Evolutionary conservation across 2,797 vertebrate species (phyloP).

Genomic region (Arremon brunneinucha): DNA sequence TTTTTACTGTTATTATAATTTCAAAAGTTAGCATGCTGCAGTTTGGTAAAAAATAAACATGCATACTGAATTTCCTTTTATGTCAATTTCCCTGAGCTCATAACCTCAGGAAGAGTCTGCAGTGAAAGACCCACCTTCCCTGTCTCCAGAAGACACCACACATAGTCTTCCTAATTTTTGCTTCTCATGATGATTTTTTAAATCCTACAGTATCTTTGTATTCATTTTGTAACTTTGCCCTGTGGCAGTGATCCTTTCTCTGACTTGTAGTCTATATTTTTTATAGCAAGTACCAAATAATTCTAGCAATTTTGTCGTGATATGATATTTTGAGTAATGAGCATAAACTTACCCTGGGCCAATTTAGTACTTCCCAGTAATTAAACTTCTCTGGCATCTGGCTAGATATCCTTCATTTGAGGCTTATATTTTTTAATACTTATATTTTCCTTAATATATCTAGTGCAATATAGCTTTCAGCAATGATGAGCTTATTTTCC

Average conservation of each 20-base stretch:
- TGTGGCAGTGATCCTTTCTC: neutral
- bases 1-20: neutral
- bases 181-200: neutral
- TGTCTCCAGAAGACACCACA: neutral
- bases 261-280: neutral
- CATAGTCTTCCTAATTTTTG: neutral
- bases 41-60: neutral
- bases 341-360: neutral
- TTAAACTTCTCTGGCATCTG: neutral
- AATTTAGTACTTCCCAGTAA: neutral
- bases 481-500: neutral
- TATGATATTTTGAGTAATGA: neutral
- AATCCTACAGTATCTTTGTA: neutral
- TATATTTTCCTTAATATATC: neutral
- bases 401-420: neutral
- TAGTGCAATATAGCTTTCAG: neutral
- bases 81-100: neutral
- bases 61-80: neutral
- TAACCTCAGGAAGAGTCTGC: neutral
- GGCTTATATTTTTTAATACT: neutral
- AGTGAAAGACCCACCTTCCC: neutral
- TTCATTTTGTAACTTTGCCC: neutral
- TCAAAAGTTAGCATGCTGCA: neutral
- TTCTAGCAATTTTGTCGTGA: neutral
- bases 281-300: neutral